Evolutionary conservation across 53 echinoderm and acorn worm species (phyloP), one percentile per base, ranked within the genome.

Genomic region (Astropecten irregularis): DNA sequence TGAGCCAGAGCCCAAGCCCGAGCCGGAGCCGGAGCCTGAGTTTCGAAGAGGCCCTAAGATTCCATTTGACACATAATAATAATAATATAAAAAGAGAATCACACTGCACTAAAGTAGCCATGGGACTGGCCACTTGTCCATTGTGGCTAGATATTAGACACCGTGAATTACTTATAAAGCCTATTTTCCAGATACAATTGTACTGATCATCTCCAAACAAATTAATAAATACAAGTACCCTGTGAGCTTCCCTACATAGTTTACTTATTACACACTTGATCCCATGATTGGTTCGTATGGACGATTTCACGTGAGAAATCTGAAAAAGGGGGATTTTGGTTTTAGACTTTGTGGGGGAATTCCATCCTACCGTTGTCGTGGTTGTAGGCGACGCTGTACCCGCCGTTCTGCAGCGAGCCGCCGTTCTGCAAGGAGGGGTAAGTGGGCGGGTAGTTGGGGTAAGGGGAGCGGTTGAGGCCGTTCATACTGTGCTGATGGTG

Each of bases 351-450:
- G 32, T 93, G 93, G 66, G 93, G 93, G 62, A 93, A 93, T 49
- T 93, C 90, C 88, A 93, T 90, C 68, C 88, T 69, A 4, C 93
- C 93, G 50, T 93, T 93, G 39, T 90, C 91, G 20, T 93, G 91
- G 71, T 93, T 93, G 82, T 93, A 93, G n/a, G 82, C 93, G 28
- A 93, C 93, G 54, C 90, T 91, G 67, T 93, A 93, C 16, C 93
- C 93, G 33, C 93, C 93, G 71, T 93, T 93, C 76, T 93, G 90
- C 61, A 92, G 81, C 3, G 90, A 54, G 9, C 92, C 92, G 40
- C 92, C 92, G 64, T 92, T 92, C 69, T 92, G 89, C 63, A 90
- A 5, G 73, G 14, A 68, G 34, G 76, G 88, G 57, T 83, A 88
- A 13, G 28, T 65, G 33, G 86, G 86, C 23, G 86, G 86, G 53